Evolutionary conservation across 92 coral and sea anemone genomes (phyloP).

Genomic region (Metridium senile): DNA sequence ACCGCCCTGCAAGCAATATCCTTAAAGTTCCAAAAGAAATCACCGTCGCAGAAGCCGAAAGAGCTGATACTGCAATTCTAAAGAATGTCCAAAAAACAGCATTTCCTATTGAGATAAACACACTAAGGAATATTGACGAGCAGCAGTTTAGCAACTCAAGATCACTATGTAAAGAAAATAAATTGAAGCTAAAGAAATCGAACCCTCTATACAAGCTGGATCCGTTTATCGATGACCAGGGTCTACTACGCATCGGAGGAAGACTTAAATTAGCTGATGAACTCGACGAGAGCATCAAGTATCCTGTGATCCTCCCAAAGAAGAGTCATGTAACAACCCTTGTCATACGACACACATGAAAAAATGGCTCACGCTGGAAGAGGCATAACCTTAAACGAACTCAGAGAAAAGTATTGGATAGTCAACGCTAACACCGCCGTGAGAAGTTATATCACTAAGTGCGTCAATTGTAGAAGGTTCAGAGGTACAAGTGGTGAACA

Average conservation of each 20-base stretch:
- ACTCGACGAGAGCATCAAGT: constrained; percentile 18
- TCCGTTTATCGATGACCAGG: background rate
- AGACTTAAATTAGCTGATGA: constrained; percentile 23
- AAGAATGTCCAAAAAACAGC: background rate
- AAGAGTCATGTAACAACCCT: constrained; percentile 40
- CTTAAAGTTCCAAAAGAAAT: background rate
- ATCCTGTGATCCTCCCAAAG: constrained; percentile 26
- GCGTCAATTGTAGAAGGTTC: constrained; percentile 24
- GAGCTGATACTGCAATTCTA: background rate
- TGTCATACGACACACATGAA: constrained; percentile 34
- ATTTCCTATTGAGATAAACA: background rate
- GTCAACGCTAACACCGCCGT: constrained; percentile 35
- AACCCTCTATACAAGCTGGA: background rate
- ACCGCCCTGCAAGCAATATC: background rate
- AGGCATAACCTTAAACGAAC: constrained; percentile 19
- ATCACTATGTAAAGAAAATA: background rate
- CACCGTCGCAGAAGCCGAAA: background rate
- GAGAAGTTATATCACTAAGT: constrained; percentile 16
- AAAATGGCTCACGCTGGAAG: constrained; percentile 32
- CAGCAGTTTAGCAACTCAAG: too few species aligned
- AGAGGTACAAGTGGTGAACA: constrained; percentile 15
- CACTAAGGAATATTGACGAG: background rate
- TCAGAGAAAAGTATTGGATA: constrained; percentile 31
- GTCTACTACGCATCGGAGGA: constrained; percentile 21
- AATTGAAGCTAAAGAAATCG: background rate